phyloP scores from a whole-genome alignment of 2,888 invertebrate species.

The Clostera curtula region DNA sequence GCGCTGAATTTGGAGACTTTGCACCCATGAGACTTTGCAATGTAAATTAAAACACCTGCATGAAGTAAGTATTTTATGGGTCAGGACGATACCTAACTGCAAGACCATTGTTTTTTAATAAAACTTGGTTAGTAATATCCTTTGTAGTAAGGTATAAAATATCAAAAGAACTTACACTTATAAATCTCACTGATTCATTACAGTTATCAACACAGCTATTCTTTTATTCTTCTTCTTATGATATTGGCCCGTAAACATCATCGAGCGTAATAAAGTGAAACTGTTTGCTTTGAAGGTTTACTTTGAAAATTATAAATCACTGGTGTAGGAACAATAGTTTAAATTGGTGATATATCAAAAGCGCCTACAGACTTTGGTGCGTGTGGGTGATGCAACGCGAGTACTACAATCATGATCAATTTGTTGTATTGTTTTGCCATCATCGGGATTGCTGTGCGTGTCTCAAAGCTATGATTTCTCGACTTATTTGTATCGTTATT shows the following conservation, averaged over 20 bases:
- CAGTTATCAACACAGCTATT: too few relatives aligned
- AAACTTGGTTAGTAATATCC: too few relatives aligned
- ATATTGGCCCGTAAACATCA: not conserved
- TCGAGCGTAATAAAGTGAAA: conserved; percentile 3
- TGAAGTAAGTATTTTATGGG: too few relatives aligned
- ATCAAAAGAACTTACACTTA: too few relatives aligned
- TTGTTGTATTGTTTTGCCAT: conserved; percentile 36
- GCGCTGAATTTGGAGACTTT: too few relatives aligned
- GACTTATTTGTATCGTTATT: conserved; percentile 32
- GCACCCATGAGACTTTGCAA: too few relatives aligned
- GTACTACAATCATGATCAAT: conserved; percentile 31
- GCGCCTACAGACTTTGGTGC: conserved; percentile 20
- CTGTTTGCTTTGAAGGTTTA: conserved; percentile 14
- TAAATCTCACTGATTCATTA: too few relatives aligned
- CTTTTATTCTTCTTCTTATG: too few relatives aligned
- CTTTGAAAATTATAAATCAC: conserved; percentile 15
- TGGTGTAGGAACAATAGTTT: conserved; percentile 20
- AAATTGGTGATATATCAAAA: conserved; percentile 18
- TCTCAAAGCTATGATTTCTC: conserved; percentile 27
- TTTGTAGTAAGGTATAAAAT: too few relatives aligned
- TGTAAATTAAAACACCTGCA: too few relatives aligned
- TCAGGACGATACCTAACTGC: too few relatives aligned
- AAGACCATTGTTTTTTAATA: too few relatives aligned
- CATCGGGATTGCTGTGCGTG: conserved; percentile 21
- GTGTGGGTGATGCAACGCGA: conserved; percentile 32